Base-by-base conservation (phyloP, 2,113 vertebrate genomes). In the Microcebus murinus region DNA sequence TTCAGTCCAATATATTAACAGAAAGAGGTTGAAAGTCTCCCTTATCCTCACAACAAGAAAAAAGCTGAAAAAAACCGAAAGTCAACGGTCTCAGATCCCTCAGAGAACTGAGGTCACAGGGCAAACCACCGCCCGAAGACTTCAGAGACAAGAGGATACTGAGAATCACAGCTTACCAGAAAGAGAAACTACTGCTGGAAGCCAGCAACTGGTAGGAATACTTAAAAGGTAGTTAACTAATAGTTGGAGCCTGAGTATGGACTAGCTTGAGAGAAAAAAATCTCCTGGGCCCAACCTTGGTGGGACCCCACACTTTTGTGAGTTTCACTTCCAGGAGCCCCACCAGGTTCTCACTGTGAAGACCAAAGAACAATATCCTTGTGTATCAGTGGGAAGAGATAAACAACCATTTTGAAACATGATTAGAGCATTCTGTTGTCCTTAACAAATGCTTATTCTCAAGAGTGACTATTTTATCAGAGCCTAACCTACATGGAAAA, bases 401-500 rank as follows among this genome's bases (percentile, higher is more conserved):
- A 94, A 87, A 11, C 27, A 68, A 87, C 27, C 34, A 82, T 63
- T 76, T 13, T 86, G 74, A 90, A 95, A 63, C 76, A 93, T 10
- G 68, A 20, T 31, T 59, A 87, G 50, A 85, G 14, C 29, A 95
- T 61, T 95, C 8, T 63, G 50, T 81, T 82, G 61, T 61, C 73
- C 15, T 77, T 39, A 82, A 77, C 42, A 93, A 82, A 93, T 82
- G 25, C 27, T 73, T 73, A 81, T 31, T 29, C 67, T 95, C 61
- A 76, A 82, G 27, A 50, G 11, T 87, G 76, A 31, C 70, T 87
- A 70, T 76, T 87, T 89, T n/a, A 50, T 7, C 52, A 70, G 23
- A 79, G 29, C 39, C 14, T n/a, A 82, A 83, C 76, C 61, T 87
- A 91, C 1, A 34, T 23, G 36, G 10, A 21, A 57, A 36, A 52